phyloP scores from a whole-genome alignment of 2,888 invertebrate species.

The Epirrhoe alternata region DNA sequence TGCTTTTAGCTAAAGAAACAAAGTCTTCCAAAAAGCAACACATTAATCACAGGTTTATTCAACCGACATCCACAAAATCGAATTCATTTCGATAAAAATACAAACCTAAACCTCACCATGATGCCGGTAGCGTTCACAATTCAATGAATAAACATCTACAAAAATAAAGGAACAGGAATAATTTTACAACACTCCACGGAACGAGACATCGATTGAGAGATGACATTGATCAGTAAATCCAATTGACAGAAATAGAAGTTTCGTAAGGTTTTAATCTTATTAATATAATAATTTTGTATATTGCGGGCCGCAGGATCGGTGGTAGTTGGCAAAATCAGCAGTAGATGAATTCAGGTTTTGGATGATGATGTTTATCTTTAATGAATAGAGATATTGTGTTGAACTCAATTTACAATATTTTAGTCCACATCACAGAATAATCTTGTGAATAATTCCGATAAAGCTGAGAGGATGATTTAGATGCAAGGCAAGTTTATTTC shows the following conservation, averaged over 20 bases:
- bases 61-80: slow-evolving; percentile 18
- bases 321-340: no score
- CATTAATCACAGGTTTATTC: slow-evolving; percentile 23
- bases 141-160: slow-evolving; percentile 39
- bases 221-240: slow-evolving; percentile 6
- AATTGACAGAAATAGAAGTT: not conserved
- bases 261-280: not conserved
- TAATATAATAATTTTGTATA: no score
- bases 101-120: slow-evolving; percentile 44
- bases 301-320: no score
- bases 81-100: slow-evolving; percentile 35
- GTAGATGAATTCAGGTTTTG: no score
- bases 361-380: no score
- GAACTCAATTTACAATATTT: no score
- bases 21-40: slow-evolving; percentile 10
- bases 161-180: slow-evolving; percentile 39
- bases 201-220: slow-evolving; percentile 13
- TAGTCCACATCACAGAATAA: no score
- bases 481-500: not conserved
- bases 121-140: slow-evolving; percentile 30
- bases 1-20: slow-evolving; percentile 10
- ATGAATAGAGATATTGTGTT: no score
- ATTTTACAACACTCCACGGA: slow-evolving; percentile 29
- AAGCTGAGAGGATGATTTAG: no score
- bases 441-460: no score